Conservation (phyloP, 2,113 vertebrate species). For the Rissa tridactyla region DNA sequence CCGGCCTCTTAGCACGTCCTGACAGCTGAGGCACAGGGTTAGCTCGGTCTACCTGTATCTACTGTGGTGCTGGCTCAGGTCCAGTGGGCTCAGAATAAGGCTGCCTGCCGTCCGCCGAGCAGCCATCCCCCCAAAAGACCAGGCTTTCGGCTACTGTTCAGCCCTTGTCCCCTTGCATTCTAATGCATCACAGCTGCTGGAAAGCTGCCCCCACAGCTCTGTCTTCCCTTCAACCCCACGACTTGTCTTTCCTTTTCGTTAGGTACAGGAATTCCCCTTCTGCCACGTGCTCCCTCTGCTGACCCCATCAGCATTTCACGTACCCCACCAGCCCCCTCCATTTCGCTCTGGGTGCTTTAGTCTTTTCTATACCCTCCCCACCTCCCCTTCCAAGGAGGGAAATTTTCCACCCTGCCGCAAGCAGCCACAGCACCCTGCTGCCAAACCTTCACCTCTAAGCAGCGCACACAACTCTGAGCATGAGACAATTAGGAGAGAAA, state of each 20-base stretch:
- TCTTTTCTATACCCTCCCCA: neutral
- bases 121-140: neutral
- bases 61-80: neutral
- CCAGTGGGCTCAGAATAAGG: neutral
- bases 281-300: neutral
- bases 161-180: neutral
- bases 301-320: neutral
- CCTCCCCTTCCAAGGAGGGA: neutral
- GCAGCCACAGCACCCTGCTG: neutral
- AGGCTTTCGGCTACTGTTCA: neutral
- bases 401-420: neutral
- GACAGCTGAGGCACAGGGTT: neutral
- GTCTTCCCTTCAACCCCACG: neutral
- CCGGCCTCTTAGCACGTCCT: neutral
- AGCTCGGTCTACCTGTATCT: neutral
- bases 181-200: neutral
- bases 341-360: neutral
- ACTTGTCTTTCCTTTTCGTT: neutral
- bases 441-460: conserved; percentile 15
- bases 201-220: neutral
- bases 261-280: neutral
- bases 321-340: neutral
- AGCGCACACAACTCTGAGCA: conserved; percentile 37
- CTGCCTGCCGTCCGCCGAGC: neutral
- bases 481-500: conserved; percentile 51